A percentile compares a stretch with the other conserved stretches of the same genome.
Evolutionary conservation across 1,140 invertebrate genomes (phyloP).

Genomic region (Armadillidium nasatum): DNA sequence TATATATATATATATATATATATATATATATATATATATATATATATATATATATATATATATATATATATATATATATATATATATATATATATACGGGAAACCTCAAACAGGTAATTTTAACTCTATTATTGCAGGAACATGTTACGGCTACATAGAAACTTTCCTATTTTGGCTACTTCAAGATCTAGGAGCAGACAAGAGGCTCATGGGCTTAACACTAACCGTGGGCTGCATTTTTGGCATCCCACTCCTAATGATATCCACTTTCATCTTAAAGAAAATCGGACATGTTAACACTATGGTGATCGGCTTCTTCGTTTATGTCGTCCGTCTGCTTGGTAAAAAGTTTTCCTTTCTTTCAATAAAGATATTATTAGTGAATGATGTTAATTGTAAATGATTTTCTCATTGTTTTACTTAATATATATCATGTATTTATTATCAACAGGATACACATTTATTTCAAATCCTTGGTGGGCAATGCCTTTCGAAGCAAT

Average conservation of each 20-base stretch:
- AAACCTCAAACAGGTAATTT: background rate
- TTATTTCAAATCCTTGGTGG: background rate
- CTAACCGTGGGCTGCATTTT: slow-evolving; percentile 71
- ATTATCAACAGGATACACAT: slow-evolving; percentile 10
- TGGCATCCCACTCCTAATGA: slow-evolving; percentile 68
- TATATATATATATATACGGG: background rate
- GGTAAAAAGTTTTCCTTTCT: background rate
- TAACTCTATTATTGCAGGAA: slow-evolving; percentile 51
- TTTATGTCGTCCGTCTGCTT: slow-evolving; percentile 64
- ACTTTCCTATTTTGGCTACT: slow-evolving; percentile 81
- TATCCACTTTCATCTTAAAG: slow-evolving; percentile 71
- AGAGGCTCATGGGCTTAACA: slow-evolving; percentile 75
- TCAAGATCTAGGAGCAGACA: slow-evolving; percentile 70
- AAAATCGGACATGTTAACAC: slow-evolving; percentile 73
- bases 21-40: too few species aligned
- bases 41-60: too few species aligned
- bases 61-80: too few species aligned
- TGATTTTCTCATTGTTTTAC: too few species aligned
- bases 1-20: too few species aligned
- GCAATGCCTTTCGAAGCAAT: slow-evolving; percentile 20
- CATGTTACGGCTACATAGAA: slow-evolving; percentile 76
- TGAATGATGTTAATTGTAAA: too few species aligned
- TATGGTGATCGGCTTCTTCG: slow-evolving; percentile 69
- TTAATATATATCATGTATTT: background rate
- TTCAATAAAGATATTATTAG: too few species aligned